Base-by-base conservation (phyloP, 2,797 vertebrate genomes). In the Pseudotriccus pelzelni region DNA sequence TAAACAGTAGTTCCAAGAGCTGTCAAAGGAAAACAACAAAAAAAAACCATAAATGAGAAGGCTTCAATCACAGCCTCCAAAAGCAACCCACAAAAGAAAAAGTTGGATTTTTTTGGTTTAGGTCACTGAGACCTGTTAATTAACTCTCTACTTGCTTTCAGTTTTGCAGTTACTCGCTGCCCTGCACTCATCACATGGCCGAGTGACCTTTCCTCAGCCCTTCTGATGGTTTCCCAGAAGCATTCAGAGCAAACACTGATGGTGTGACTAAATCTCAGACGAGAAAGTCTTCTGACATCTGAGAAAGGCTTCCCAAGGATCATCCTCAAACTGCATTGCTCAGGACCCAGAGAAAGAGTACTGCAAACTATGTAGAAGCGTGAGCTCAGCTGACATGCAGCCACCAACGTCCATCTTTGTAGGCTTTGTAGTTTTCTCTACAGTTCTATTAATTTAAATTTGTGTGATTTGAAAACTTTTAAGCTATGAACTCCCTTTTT, bases 171-270 rank as follows among this genome's bases (percentile, higher is more conserved):
- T 70, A 37, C 24, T 58, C 9, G 34, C 39, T 7, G 1, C 15
- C 11, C 41, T 34, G 18, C 21, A n/a, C 30, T 52, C 2, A 0
- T 27, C 37, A 37, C 9, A 27, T 2, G 3, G 43, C 10, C 0
- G 2, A 59, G 52, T 34, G 8, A 68, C 10, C 20, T 30, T 59
- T 84, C 27, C 44, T 84, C 34, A 81, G 36, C 9, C 32, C 30
- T 92, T 56, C n/a, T 4, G 4, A 28, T 10, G 19, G 14, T 49
- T 73, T 94, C 83, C 27, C 34, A 77, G 44, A 59, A 73, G 32
- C 23, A 63, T 41, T 68, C 89, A 62, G 16, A 80, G 44, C 15
- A 49, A 76, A 59, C 17, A 37, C 53, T 72, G 14, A 34, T 89
- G 30, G 6, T 56, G 59, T 69, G 14, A 59, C 34, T 47, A 27